Conservation (phyloP, 2,113 vertebrate genomes). For the Sciurus niger region DNA sequence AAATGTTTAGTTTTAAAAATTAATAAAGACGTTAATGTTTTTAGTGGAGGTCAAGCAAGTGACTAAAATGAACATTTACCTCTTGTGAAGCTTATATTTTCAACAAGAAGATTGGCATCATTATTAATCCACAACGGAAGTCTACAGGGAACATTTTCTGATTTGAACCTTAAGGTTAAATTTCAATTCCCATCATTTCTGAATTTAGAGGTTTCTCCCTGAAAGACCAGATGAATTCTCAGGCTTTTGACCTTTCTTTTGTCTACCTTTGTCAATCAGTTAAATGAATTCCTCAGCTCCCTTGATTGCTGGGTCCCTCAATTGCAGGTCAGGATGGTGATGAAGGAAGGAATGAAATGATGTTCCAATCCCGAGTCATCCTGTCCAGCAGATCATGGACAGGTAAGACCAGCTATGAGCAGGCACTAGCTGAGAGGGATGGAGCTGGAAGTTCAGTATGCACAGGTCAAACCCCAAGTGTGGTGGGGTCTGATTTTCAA, state of each 20-base stretch:
- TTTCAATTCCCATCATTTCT: not conserved
- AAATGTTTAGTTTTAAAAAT: not conserved
- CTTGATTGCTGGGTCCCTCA: not conserved
- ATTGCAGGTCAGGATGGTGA: not conserved
- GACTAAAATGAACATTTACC: not conserved
- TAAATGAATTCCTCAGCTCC: not conserved
- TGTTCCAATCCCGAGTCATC: not conserved
- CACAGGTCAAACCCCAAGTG: not conserved
- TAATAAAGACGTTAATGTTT: not conserved
- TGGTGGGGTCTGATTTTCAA: not conserved
- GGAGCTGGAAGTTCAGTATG: not conserved
- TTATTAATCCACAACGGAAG: not conserved
- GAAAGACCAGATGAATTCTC: not conserved
- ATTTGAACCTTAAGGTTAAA: constrained; percentile 18
- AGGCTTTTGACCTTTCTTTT: not conserved
- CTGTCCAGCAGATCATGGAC: not conserved
- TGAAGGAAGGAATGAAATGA: not conserved
- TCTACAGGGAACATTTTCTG: not conserved
- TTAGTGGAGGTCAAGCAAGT: not conserved
- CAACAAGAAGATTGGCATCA: not conserved
- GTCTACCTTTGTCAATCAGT: not conserved
- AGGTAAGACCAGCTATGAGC: rapidly evolving
- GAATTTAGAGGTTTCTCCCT: not conserved
- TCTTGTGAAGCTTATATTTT: not conserved
- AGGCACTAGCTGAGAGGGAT: not conserved